A percentile compares a stretch with the other conserved stretches of the same genome.
Evolutionary conservation across 2,888 invertebrate species (phyloP).

Genomic region (Thysanoteuthis rhombus): DNA sequence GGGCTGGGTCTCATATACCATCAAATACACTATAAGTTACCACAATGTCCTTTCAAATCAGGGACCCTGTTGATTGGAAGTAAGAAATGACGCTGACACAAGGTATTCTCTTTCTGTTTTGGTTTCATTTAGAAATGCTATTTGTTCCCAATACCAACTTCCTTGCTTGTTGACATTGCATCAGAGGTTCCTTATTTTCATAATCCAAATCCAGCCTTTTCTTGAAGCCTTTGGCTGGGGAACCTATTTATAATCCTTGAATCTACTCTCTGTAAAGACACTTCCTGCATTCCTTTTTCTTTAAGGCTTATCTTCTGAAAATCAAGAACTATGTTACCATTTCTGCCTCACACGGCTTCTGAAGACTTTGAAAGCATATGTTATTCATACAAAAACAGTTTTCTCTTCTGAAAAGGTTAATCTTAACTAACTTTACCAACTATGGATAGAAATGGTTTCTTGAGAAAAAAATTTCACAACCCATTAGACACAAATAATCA

Average conservation of each 20-base stretch:
- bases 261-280: background rate
- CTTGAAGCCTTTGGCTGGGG: background rate
- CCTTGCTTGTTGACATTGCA: constrained; percentile 12
- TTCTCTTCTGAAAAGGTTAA: background rate
- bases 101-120: constrained; percentile 12
- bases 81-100: background rate
- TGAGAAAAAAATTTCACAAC: background rate
- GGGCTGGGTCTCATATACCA: no score
- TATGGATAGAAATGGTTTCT: background rate
- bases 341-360: background rate
- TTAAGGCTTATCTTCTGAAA: background rate
- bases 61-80: background rate
- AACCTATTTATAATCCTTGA: background rate
- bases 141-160: background rate
- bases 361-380: background rate
- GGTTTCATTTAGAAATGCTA: background rate
- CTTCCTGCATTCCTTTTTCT: background rate
- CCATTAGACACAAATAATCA: background rate
- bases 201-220: background rate
- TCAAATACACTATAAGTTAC: constrained; percentile 12
- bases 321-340: background rate
- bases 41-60: background rate
- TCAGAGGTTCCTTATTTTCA: background rate
- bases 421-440: background rate
- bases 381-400: background rate